A percentile compares a stretch with the other conserved stretches of the same genome.
Conservation (phyloP, 2,113 vertebrate genomes). For the Tupaia chinensis region DNA sequence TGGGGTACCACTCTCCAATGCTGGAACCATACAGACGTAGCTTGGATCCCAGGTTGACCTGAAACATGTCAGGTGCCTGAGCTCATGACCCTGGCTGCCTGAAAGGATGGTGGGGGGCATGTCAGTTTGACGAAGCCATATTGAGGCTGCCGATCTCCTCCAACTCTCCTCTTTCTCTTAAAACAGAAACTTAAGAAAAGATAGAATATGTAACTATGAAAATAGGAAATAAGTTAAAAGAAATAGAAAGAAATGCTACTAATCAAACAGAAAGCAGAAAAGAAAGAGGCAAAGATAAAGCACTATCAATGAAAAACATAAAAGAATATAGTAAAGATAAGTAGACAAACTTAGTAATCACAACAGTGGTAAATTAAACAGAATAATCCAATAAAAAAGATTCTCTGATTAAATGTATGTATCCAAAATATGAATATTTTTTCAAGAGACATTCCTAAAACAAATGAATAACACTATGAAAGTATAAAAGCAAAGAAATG, state of each 20-base stretch:
- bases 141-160: too few species aligned
- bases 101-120: too few species aligned
- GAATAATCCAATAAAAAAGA: not conserved
- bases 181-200: not conserved
- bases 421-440: not conserved
- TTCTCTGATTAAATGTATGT: not conserved
- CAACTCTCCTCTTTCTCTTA: too few species aligned
- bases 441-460: not conserved
- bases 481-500: not conserved
- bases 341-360: not conserved
- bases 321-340: not conserved
- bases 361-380: not conserved
- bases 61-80: too few species aligned
- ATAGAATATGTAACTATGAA: not conserved
- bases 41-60: too few species aligned
- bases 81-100: too few species aligned
- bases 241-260: not conserved
- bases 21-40: too few species aligned
- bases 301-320: not conserved
- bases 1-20: too few species aligned
- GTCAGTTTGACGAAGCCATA: too few species aligned
- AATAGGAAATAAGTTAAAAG: not conserved
- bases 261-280: not conserved
- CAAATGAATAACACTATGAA: not conserved
- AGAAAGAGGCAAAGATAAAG: not conserved